These are phyloP conservation scores for Psephotus haematonotus DNA, from an alignment of 2,113 vertebrate genomes.

Conservation along the genomic window DNA sequence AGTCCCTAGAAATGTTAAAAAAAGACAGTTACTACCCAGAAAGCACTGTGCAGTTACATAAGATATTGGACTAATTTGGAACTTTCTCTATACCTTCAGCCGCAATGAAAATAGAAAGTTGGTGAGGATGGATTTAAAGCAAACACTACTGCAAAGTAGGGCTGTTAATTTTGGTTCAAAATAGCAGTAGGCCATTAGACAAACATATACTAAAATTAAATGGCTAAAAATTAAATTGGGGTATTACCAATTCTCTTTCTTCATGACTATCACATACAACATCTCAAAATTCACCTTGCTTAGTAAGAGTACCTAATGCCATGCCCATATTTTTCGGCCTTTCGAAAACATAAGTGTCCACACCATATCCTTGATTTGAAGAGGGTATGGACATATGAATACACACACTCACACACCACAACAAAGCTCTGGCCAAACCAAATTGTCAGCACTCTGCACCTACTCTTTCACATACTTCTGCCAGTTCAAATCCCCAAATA, in stretches of 20 bases:
- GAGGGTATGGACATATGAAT: background rate
- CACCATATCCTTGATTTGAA: background rate
- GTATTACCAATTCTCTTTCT: background rate
- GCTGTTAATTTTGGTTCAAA: background rate
- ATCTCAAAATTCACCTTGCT: background rate
- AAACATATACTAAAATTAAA: background rate
- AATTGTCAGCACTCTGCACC: background rate
- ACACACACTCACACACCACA: background rate
- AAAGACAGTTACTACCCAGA: background rate
- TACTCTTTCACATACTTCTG: background rate
- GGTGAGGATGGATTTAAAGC: background rate
- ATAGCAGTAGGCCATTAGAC: background rate
- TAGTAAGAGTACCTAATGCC: background rate
- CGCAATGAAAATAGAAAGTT: background rate
- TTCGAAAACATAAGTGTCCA: background rate
- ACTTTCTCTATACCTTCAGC: background rate
- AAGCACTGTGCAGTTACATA: background rate
- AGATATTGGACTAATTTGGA: background rate
- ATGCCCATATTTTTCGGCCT: background rate
- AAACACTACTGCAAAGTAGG: background rate
- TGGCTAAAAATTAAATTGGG: background rate
- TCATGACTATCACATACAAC: background rate
- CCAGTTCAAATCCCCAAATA: background rate
- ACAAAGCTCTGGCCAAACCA: background rate
- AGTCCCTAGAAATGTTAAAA: conserved; percentile 71